Evolutionary conservation across 1,140 invertebrate species (phyloP), one percentile per base, ranked within the genome.

Genomic region (Oreohelix idahoensis): DNA sequence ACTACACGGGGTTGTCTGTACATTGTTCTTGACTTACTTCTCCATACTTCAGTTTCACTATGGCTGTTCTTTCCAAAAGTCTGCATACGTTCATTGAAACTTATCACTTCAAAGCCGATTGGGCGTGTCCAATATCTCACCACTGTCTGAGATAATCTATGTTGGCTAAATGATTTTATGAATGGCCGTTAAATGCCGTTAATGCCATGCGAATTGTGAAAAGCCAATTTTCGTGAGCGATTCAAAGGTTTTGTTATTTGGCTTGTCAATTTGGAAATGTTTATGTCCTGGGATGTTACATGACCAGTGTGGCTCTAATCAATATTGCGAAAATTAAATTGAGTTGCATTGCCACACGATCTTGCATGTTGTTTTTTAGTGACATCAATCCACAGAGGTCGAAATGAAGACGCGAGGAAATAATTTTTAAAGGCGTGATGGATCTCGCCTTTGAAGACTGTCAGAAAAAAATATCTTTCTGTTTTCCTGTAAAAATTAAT

Each of bases 271-370:
- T 66, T 29, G 29, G 5, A 66, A 32, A 66, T 66, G 29, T 66
- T 66, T 66, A 29, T 66, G 63, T 32, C n/a, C 2, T 32, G 63
- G 32, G 29, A 32, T 35, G 63, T 35, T 1, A 13, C 63, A 2
- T 29, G 29, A 11, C 63, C n/a, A 66, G n/a, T 66, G n/a, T 29
- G n/a, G 63, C n/a, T 66, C 1, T 0, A 35, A 66, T 66, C 63
- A 66, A 66, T 66, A 66, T 32, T 29, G n/a, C 4, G n/a, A 29
- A 66, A 66, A 66, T 66, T 66, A 66, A 66, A 66, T 66, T 66
- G 63, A 66, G 63, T 66, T 32, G 63, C n/a, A 66, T 5, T 66
- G 63, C 63, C 63, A 29, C n/a, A 66, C 29, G 29, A 66, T 66
- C 63, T 35, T 8, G 29, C n/a, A 66, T 32, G 63, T 66, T 66